Conservation (phyloP, 2,113 vertebrate species). For the Eleginops maclovinus region DNA sequence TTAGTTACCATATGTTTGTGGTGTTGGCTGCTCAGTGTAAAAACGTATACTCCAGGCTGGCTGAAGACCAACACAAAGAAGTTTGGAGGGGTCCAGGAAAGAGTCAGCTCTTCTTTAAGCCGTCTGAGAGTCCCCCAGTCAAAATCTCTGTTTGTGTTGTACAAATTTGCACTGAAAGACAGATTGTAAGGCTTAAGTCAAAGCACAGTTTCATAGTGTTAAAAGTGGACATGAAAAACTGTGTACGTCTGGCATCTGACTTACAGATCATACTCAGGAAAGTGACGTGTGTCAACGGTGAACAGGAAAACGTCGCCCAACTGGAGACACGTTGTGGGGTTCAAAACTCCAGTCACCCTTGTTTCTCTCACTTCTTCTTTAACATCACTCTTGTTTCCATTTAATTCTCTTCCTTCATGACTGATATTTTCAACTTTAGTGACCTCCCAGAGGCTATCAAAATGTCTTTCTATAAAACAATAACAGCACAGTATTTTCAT, state of each 20-base stretch:
- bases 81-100: slow-evolving; percentile 64
- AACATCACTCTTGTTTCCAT: slow-evolving; percentile 27
- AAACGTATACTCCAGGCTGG: slow-evolving; percentile 88
- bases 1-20: slow-evolving; percentile 87
- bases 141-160: slow-evolving; percentile 88
- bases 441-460: slow-evolving; percentile 5
- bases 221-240: not conserved
- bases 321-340: slow-evolving; percentile 87
- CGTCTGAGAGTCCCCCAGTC: slow-evolving; percentile 90
- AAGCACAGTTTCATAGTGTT: not conserved
- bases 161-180: slow-evolving; percentile 87
- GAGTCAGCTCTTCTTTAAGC: slow-evolving; percentile 81
- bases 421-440: slow-evolving; percentile 24
- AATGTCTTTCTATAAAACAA: slow-evolving; percentile 49
- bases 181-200: not conserved
- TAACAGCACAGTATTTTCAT: not conserved
- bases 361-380: slow-evolving; percentile 22
- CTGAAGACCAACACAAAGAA: slow-evolving; percentile 86
- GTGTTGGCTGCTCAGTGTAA: slow-evolving; percentile 86
- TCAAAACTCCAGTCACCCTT: slow-evolving; percentile 80
- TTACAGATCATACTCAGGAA: slow-evolving; percentile 91
- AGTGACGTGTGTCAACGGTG: slow-evolving; percentile 83
- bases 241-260: slow-evolving; percentile 11
- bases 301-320: slow-evolving; percentile 83
- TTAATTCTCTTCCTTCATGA: slow-evolving; percentile 23